phyloP scores from a whole-genome alignment of 2,113 vertebrate genomes.

The Mirounga angustirostris region DNA sequence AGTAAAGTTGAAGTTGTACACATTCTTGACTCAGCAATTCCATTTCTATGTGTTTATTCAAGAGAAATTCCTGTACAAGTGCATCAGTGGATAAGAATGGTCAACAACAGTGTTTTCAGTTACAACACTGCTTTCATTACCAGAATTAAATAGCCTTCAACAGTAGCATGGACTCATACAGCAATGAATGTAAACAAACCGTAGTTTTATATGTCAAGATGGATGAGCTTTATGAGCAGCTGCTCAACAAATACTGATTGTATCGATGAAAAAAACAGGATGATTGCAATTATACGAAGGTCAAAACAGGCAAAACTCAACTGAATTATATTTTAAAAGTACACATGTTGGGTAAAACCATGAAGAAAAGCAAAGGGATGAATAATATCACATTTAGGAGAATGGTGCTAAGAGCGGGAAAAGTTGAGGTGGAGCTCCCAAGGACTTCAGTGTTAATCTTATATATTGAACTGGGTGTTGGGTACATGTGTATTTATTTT shows the following conservation, averaged over 20 bases:
- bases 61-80: not conserved
- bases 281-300: not conserved
- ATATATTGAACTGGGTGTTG: not conserved
- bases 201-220: not conserved
- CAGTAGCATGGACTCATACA: not conserved
- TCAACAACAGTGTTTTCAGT: not conserved
- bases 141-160: not conserved
- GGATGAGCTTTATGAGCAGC: not conserved
- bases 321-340: slow-evolving; percentile 7
- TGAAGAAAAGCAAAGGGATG: not conserved
- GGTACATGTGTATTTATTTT: not conserved
- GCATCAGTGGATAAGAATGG: not conserved
- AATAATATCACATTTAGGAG: not conserved
- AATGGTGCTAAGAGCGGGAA: not conserved
- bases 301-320: slow-evolving; percentile 37
- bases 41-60: not conserved
- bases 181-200: not conserved
- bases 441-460: not conserved
- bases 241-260: not conserved
- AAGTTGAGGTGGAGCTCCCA: not conserved
- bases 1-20: not conserved
- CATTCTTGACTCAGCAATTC: slow-evolving; percentile 27
- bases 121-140: not conserved
- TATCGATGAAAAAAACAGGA: not conserved
- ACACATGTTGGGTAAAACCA: not conserved